Evolutionary conservation across 2,113 vertebrate species (phyloP).

Genomic region (Eira barbara): DNA sequence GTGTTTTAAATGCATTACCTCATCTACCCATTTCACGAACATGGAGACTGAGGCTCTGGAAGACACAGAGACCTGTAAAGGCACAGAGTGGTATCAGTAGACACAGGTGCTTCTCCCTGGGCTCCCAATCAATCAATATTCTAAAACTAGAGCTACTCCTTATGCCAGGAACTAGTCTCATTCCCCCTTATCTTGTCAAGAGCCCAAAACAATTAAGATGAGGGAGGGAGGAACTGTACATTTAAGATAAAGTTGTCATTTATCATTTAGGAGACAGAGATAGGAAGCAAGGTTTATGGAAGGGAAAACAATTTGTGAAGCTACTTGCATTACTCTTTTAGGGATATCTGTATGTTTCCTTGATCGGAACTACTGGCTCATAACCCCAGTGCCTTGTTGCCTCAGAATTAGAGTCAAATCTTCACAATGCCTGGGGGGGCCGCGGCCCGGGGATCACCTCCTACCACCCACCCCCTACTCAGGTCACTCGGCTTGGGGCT

Average conservation of each 20-base stretch:
- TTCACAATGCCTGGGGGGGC: accelerated
- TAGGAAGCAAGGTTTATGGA: accelerated
- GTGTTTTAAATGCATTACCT: background rate
- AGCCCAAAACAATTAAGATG: background rate
- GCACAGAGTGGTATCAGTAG: background rate
- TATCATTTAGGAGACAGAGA: background rate
- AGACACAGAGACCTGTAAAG: background rate
- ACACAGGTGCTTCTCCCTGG: background rate
- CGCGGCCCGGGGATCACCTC: no score
- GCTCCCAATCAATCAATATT: background rate
- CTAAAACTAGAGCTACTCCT: background rate
- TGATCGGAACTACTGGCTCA: no score
- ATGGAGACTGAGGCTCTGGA: background rate
- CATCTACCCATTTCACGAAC: background rate
- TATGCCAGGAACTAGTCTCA: no score
- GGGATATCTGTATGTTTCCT: background rate
- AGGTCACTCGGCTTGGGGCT: accelerated
- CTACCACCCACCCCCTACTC: no score
- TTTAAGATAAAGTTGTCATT: background rate
- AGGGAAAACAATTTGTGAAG: background rate
- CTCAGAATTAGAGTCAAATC: background rate
- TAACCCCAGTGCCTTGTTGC: accelerated
- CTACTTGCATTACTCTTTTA: accelerated
- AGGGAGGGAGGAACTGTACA: background rate
- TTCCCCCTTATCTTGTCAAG: background rate